Conservation (phyloP, 2,113 vertebrate genomes). For the Mixornis gularis region DNA sequence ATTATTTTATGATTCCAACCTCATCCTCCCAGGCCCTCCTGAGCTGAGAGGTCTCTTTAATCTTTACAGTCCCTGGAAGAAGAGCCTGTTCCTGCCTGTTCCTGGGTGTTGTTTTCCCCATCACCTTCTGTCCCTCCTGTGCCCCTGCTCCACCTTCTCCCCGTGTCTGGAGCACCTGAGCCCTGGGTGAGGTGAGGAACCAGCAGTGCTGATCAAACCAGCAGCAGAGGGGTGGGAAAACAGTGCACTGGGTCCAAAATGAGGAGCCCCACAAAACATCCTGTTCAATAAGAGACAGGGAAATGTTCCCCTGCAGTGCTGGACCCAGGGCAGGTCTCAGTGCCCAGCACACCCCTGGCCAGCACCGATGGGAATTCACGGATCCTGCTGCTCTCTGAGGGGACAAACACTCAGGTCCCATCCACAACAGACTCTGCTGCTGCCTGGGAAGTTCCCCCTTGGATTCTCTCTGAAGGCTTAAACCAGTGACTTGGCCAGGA, state of each 20-base stretch:
- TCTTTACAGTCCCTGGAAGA: not conserved
- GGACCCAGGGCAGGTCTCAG: not conserved
- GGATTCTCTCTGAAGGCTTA: not conserved
- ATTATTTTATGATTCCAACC: rapidly evolving
- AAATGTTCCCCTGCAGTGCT: not conserved
- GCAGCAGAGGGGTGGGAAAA: not conserved
- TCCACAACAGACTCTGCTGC: not conserved
- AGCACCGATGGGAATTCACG: rapidly evolving
- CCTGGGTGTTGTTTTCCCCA: not conserved
- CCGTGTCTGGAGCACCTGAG: not conserved
- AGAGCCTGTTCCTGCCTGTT: not conserved
- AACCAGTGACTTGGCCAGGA: not conserved
- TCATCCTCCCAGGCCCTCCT: not conserved
- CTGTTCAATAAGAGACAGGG: not conserved
- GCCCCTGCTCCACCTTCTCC: not conserved
- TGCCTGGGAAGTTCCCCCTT: not conserved
- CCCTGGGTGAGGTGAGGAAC: not conserved
- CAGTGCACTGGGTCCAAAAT: not conserved
- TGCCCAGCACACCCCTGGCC: rapidly evolving
- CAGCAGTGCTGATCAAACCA: not conserved
- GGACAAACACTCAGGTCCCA: not conserved
- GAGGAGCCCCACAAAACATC: not conserved
- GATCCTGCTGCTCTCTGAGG: not conserved
- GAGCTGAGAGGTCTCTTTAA: not conserved
- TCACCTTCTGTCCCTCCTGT: not conserved